phyloP scores from a whole-genome alignment of 2,888 invertebrate genomes.

The Stenodera caucasica region DNA sequence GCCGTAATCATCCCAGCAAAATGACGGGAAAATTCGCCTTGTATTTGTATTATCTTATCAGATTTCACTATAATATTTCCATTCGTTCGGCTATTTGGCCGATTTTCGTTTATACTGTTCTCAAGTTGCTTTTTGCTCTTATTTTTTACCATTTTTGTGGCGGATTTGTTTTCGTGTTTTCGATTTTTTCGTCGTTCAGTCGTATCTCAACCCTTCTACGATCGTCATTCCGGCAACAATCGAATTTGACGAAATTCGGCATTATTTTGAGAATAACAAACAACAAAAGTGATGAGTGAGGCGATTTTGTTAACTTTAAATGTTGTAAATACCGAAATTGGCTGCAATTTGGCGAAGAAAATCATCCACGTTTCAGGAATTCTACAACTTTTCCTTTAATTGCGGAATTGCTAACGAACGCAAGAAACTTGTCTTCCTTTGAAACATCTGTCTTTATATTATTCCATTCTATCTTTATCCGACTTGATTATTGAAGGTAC shows the following conservation, averaged over 20 bases:
- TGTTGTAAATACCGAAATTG: neutral
- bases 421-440: slow-evolving; percentile 12
- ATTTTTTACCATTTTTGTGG: neutral
- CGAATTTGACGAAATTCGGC: too few relatives aligned
- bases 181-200: slow-evolving; percentile 18
- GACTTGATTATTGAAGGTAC: slow-evolving; percentile 11
- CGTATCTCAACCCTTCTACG: slow-evolving; percentile 8
- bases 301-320: neutral
- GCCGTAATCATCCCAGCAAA: neutral
- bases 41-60: slow-evolving; percentile 2
- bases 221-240: too few relatives aligned
- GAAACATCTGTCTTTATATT: neutral
- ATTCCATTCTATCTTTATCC: neutral
- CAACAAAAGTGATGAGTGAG: neutral
- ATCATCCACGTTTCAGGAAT: slow-evolving; percentile 3
- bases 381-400: slow-evolving; percentile 19
- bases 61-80: neutral
- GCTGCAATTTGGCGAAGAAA: neutral
- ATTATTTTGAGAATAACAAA: too few relatives aligned
- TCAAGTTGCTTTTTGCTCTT: neutral
- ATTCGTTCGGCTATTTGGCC: neutral
- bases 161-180: slow-evolving; percentile 15
- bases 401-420: slow-evolving; percentile 27
- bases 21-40: neutral
- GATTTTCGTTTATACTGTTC: too few relatives aligned